These are phyloP conservation scores for Rhabditoides inermis DNA, from an alignment of 2,888 invertebrate species.

Conservation along the genomic window DNA sequence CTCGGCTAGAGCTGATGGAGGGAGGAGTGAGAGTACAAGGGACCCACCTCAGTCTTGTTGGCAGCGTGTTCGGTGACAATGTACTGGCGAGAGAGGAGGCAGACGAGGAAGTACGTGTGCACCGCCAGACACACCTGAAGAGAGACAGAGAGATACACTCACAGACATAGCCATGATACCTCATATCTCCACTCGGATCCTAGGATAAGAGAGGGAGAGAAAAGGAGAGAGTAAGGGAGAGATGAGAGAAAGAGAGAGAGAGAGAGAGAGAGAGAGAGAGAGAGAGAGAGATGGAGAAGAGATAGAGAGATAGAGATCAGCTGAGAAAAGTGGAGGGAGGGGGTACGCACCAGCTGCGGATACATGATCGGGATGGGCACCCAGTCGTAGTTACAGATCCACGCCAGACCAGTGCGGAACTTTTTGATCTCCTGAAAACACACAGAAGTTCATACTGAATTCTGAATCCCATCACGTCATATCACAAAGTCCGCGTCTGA, in stretches of 20 bases:
- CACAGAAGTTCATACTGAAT: neutral
- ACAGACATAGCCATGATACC: too few relatives aligned
- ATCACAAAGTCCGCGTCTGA: neutral
- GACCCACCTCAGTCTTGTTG: constrained; percentile 21
- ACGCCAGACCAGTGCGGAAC: constrained; percentile 31
- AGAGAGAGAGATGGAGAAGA: too few relatives aligned
- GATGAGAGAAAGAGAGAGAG: too few relatives aligned
- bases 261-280: too few relatives aligned
- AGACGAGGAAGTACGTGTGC: constrained; percentile 40
- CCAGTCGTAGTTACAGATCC: constrained; percentile 38
- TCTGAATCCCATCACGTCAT: neutral
- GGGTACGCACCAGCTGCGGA: constrained; percentile 30
- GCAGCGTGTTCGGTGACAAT: constrained; percentile 20
- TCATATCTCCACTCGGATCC: too few relatives aligned
- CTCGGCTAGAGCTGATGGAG: too few relatives aligned
- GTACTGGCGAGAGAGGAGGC: constrained; percentile 41
- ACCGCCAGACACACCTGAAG: constrained; percentile 33
- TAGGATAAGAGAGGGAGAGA: too few relatives aligned
- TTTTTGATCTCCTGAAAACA: constrained; percentile 18
- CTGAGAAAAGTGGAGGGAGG: too few relatives aligned
- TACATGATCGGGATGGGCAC: constrained; percentile 29
- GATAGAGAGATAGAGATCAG: too few relatives aligned
- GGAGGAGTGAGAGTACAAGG: neutral
- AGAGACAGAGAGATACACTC: neutral
- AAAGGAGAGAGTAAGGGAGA: too few relatives aligned